Evolutionary conservation across 2,797 vertebrate species (phyloP).

Genomic region (Pseudocheirus occidentalis): DNA sequence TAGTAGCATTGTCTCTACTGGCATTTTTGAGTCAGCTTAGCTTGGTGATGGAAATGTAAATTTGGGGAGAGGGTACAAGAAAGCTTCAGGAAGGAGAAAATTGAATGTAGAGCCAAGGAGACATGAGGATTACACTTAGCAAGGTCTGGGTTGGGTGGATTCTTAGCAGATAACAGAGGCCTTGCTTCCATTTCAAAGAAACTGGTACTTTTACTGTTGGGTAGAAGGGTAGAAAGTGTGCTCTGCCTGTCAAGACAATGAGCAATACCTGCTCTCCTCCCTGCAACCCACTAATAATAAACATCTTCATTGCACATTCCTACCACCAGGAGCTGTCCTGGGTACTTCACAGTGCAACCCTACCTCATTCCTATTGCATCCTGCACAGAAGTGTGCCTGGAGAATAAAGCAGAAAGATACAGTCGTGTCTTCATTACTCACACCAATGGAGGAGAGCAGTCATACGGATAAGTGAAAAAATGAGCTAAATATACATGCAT

Average conservation of each 20-base stretch:
- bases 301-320: not conserved
- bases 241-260: not conserved
- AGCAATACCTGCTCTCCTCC: not conserved
- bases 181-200: not conserved
- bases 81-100: not conserved
- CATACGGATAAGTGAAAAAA: not conserved
- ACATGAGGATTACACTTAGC: not conserved
- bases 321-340: not conserved
- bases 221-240: not conserved
- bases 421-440: not conserved
- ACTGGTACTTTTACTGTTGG: not conserved
- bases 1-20: conserved; percentile 1
- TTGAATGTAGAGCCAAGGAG: not conserved
- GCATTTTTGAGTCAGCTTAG: conserved; percentile 39
- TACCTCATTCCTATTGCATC: not conserved
- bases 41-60: not conserved
- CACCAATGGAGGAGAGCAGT: not conserved
- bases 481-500: not conserved
- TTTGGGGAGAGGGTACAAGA: not conserved
- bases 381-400: not conserved
- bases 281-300: not conserved
- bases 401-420: not conserved
- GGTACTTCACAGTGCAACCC: not conserved
- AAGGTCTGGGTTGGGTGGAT: not conserved
- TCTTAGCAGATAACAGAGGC: not conserved